A percentile compares a stretch with the other conserved stretches of the same genome.
These are phyloP conservation scores for Diloba caeruleocephala DNA, from an alignment of 2,888 invertebrate species.

Conservation along the genomic window DNA sequence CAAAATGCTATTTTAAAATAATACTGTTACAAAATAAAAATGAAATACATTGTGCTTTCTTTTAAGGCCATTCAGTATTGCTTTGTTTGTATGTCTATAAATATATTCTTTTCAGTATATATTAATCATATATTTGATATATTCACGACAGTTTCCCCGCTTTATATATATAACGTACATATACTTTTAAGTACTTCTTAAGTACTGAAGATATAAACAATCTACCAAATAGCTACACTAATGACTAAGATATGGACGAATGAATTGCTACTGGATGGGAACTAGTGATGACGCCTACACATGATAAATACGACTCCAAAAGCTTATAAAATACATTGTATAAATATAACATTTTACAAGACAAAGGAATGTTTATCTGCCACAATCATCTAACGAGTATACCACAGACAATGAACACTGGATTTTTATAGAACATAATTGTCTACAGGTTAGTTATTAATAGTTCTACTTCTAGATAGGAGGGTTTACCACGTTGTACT, in stretches of 20 bases:
- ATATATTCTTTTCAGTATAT: conserved; percentile 48
- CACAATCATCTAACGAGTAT: conserved; percentile 62
- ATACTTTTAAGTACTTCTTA: conserved; percentile 79
- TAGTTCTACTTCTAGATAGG: conserved; percentile 21
- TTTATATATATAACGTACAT: conserved; percentile 41
- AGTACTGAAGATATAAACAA: conserved; percentile 70
- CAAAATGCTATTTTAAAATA: conserved; percentile 73
- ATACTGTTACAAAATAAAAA: conserved; percentile 72
- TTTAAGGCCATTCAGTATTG: conserved; percentile 82
- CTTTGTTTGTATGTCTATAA: conserved; percentile 64
- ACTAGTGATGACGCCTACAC: conserved; percentile 62
- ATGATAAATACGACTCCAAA: conserved; percentile 66
- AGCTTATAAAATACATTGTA: conserved; percentile 53
- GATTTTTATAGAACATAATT: conserved; percentile 52
- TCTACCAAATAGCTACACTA: conserved; percentile 74
- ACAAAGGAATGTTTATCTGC: conserved; percentile 67
- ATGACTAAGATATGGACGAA: conserved; percentile 88
- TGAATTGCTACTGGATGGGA: conserved; percentile 79
- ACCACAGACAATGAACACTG: conserved; percentile 78
- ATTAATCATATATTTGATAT: conserved; percentile 47
- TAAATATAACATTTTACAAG: conserved; percentile 56
- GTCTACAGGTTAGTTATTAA: conserved; percentile 31
- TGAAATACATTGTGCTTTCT: conserved; percentile 62
- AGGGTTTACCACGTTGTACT: conserved; percentile 42
- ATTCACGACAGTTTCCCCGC: conserved; percentile 44